phyloP scores from a whole-genome alignment of 2,888 invertebrate species.

The Ochropleura plecta region DNA sequence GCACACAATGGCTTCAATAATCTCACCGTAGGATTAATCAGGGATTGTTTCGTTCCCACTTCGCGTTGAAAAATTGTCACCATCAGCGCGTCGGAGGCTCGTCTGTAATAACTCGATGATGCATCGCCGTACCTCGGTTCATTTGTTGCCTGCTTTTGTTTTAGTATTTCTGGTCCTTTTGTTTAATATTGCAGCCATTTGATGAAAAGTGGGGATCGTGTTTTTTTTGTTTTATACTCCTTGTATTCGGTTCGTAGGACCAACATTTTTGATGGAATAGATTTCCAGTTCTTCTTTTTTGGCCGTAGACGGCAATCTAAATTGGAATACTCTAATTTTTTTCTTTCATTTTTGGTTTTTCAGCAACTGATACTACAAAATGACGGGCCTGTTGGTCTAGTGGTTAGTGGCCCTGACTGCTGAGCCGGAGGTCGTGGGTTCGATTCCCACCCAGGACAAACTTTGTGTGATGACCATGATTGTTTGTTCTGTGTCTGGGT shows the following conservation, averaged over 20 bases:
- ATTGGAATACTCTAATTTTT: background rate
- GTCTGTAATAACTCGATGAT: constrained; percentile 83
- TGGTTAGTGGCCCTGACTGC: too few relatives aligned
- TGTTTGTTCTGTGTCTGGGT: too few relatives aligned
- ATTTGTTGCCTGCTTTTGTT: constrained; percentile 67
- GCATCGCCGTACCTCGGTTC: constrained; percentile 73
- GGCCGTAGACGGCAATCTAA: background rate
- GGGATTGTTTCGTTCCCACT: constrained; percentile 85
- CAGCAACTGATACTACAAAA: background rate
- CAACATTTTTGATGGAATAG: background rate
- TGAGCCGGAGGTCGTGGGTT: too few relatives aligned
- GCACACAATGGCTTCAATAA: constrained; percentile 80
- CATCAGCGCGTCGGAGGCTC: constrained; percentile 81
- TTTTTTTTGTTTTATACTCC: background rate
- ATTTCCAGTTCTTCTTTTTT: background rate
- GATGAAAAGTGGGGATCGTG: background rate
- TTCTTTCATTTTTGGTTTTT: too few relatives aligned
- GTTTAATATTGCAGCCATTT: constrained; percentile 6
- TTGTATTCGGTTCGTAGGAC: background rate
- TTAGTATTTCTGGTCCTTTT: constrained; percentile 32
- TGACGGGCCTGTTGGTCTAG: background rate
- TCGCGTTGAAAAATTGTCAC: constrained; percentile 88
- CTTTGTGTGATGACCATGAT: too few relatives aligned
- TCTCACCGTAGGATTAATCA: constrained; percentile 88
- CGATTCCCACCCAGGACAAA: too few relatives aligned